Evolutionary conservation across 1,140 invertebrate genomes (phyloP).

Genomic region (Venustaconcha ellipsiformis): DNA sequence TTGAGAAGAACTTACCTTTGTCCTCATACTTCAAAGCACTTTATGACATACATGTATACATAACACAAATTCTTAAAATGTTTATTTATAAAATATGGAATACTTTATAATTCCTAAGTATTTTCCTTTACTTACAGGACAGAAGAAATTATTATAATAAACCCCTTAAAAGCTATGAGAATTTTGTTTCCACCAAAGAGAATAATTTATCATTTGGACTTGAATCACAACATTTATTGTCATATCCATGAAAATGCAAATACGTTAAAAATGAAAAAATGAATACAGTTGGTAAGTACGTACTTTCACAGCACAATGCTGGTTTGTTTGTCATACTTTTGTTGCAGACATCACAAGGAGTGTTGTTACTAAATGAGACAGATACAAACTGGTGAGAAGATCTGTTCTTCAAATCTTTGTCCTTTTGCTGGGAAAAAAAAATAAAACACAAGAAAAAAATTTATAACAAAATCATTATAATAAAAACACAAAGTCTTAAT

Average conservation of each 20-base stretch:
- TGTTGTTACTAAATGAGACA: conserved; percentile 78
- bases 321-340: conserved; percentile 85
- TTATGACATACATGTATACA: no score
- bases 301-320: conserved; percentile 79
- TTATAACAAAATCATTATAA: no score
- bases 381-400: conserved; percentile 82
- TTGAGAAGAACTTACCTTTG: no score
- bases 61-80: no score
- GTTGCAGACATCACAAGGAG: conserved; percentile 83
- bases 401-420: conserved; percentile 50
- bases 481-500: no score
- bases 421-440: conserved; percentile 51
- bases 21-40: no score
- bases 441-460: no score
- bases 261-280: not conserved
- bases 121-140: no score
- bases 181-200: not conserved
- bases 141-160: not conserved
- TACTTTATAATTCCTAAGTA: no score
- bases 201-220: not conserved
- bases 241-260: not conserved
- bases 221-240: not conserved
- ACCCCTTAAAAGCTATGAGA: not conserved
- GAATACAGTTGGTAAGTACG: conserved; percentile 50
- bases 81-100: no score